phyloP scores from a whole-genome alignment of 2,113 vertebrate genomes.

The Ellobius talpinus region DNA sequence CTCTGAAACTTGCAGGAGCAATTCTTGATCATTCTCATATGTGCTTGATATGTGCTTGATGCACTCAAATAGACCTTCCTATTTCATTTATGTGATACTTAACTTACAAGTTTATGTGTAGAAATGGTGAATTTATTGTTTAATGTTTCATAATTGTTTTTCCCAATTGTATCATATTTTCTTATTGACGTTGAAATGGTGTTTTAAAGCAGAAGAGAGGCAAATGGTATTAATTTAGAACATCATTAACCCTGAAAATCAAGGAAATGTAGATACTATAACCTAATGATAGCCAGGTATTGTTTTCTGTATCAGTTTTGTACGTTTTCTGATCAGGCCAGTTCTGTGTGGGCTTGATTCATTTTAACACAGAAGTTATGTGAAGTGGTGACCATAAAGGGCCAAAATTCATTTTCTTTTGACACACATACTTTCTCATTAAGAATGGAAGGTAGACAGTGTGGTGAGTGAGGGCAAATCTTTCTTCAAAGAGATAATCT shows the following conservation, averaged over 20 bases:
- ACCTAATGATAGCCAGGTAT: background rate
- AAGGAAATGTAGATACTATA: background rate
- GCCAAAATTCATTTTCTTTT: constrained; percentile 48
- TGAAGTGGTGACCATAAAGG: background rate
- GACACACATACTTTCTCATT: background rate
- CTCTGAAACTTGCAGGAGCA: background rate
- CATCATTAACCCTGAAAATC: background rate
- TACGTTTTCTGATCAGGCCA: background rate
- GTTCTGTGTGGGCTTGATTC: fast-evolving
- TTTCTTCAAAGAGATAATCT: constrained; percentile 67
- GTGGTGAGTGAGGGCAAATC: background rate
- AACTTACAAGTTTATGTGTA: background rate
- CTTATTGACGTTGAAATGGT: background rate
- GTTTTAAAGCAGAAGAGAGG: constrained; percentile 37
- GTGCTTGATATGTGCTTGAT: background rate
- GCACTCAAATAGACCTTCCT: background rate
- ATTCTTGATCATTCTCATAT: background rate
- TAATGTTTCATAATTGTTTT: background rate
- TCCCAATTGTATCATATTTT: background rate
- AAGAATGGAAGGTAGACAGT: fast-evolving
- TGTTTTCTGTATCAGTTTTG: background rate
- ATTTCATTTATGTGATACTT: background rate
- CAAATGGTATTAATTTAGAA: constrained; percentile 27
- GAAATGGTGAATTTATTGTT: background rate
- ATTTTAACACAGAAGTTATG: background rate